Evolutionary conservation across 1,140 invertebrate species (phyloP), one percentile per base, ranked within the genome.

Genomic region (Drosophila carrolli): DNA sequence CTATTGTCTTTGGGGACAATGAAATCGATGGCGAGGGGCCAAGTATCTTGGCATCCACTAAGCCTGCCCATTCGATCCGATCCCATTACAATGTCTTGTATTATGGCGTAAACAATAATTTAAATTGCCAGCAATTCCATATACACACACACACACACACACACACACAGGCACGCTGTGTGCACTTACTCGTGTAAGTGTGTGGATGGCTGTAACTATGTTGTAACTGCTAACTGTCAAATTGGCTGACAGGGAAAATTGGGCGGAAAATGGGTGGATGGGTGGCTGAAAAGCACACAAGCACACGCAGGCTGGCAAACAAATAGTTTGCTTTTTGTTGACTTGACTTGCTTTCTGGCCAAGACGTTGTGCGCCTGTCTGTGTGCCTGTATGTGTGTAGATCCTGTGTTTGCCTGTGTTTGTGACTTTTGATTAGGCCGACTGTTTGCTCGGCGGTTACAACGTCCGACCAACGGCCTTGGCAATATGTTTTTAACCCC

Each of bases 251-350:
- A 83, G 66, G 78, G 57, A 72, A 72, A 57, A 71, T 78, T 47
- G 57, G 47, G 60, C 44, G 47, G 44, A 46, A 50, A 57, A 44
- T 29, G 37, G 51, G 50, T 13, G 41, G 11, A 32, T 13, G 14
- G 10, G 29, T 19, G 29, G 29, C 8, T 11, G 46, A 48, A 57
- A 51, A 23, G 68, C 43, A 50, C 47, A 63, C 32, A 58, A 51
- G 29, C 19, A 50, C 50, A 68, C 41, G 44, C 48, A 62, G 77
- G 55, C 59, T 74, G 81, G 83, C 81, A 78, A 81, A 82, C 82
- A 86, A 85, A 85, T 86, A 85, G 82, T 85, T 85, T 81, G 78
- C 82, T 67, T 85, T 85, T 78, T 86, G 82, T 85, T 85, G 66
- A 75, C 82, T 78, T 71, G 67, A 59, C 78, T 81, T 77, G 82